These are phyloP conservation scores for Metopia argyrocephala DNA, from an alignment of 2,888 invertebrate species.

Conservation along the genomic window DNA sequence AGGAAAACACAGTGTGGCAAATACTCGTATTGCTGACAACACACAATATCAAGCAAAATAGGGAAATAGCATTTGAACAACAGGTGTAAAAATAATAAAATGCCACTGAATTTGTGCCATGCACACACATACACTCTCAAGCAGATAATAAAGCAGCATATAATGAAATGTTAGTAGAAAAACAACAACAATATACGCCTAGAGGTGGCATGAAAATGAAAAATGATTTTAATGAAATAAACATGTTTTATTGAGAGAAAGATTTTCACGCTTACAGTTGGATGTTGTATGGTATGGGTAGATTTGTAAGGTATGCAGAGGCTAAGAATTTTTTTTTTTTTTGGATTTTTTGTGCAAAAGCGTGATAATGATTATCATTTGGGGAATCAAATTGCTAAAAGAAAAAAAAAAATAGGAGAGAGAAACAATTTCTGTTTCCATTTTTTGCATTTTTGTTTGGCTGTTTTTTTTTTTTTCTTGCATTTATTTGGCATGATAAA, in stretches of 20 bases:
- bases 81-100: conserved; percentile 53
- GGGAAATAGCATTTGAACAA: conserved; percentile 13
- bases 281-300: background rate
- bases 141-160: conserved; percentile 8
- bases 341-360: conserved; percentile 6
- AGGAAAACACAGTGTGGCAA: background rate
- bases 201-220: conserved; percentile 59
- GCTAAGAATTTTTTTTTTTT: background rate
- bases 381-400: conserved; percentile 43
- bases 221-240: conserved; percentile 69
- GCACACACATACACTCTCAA: conserved; percentile 7
- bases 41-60: background rate
- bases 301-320: conserved; percentile 1
- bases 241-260: conserved; percentile 65
- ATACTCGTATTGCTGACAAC: background rate
- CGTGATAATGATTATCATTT: conserved; percentile 47
- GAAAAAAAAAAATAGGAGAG: too few relatives aligned
- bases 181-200: conserved; percentile 19
- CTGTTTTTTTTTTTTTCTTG: background rate
- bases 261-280: background rate
- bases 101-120: conserved; percentile 40
- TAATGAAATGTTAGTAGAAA: background rate
- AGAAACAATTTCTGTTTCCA: too few relatives aligned
- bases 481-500: conserved; percentile 30
- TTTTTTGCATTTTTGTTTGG: conserved; percentile 11